phyloP scores from a whole-genome alignment of 2,113 vertebrate species.

The Apodemus speciosus region DNA sequence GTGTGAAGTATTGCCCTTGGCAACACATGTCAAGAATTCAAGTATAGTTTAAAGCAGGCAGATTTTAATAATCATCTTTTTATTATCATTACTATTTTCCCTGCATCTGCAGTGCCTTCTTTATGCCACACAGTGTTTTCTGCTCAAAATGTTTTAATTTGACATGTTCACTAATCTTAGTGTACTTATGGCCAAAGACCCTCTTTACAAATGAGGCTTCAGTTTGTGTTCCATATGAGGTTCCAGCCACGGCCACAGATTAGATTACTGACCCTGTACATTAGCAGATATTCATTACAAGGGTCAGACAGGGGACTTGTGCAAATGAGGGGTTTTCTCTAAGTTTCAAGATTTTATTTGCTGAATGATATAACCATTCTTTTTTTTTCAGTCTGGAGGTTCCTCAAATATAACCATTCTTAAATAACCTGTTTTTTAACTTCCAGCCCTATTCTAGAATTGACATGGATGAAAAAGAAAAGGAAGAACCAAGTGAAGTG shows the following conservation, averaged over 20 bases:
- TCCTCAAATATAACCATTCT: neutral
- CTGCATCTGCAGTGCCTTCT: neutral
- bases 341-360: neutral
- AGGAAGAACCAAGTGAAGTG: neutral
- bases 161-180: neutral
- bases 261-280: neutral
- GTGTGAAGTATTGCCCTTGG: conserved; percentile 33
- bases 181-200: neutral
- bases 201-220: neutral
- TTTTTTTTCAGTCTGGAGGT: too few relatives aligned
- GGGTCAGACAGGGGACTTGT: neutral
- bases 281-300: neutral
- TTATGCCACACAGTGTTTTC: neutral
- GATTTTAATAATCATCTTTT: neutral
- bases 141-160: conserved; percentile 2
- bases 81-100: neutral
- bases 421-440: neutral
- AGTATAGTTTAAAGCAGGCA: neutral
- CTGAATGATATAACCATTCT: neutral
- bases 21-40: conserved; percentile 28
- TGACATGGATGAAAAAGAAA: neutral
- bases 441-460: neutral
- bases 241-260: neutral
- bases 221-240: neutral
- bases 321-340: neutral